Percentiles rank a stretch among this genome's conserved stretches.
Evolutionary conservation across 2,113 vertebrate genomes (phyloP).

Genomic region (Oostethus manadensis): DNA sequence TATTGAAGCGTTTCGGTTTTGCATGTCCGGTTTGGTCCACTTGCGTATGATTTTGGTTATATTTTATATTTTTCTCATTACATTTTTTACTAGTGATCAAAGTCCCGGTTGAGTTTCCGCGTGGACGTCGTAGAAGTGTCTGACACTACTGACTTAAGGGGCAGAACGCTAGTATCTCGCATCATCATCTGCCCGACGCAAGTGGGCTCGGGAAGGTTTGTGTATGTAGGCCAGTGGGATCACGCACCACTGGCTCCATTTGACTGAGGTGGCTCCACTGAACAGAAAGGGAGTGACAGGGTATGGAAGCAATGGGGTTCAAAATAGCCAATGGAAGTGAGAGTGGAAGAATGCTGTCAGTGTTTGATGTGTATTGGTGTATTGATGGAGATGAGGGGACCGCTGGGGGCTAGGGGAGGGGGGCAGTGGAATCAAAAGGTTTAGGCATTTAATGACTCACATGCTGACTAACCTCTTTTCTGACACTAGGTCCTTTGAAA

Average conservation of each 20-base stretch:
- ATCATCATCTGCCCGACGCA: constrained; percentile 7
- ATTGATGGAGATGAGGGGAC: not conserved
- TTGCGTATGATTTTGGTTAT: too few species aligned
- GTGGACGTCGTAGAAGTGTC: too few species aligned
- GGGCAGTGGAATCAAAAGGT: constrained; percentile 10
- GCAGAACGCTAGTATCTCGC: too few species aligned
- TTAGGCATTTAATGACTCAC: constrained; percentile 5
- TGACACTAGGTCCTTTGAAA: not conserved
- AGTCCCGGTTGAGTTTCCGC: too few species aligned
- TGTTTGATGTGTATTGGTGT: constrained; percentile 30
- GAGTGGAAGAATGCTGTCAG: constrained; percentile 9
- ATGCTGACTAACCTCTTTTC: constrained; percentile 7
- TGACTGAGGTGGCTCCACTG: constrained; percentile 22
- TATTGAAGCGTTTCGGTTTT: too few species aligned
- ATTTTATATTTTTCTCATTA: too few species aligned
- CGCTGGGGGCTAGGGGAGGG: not conserved
- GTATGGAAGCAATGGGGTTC: constrained; percentile 6
- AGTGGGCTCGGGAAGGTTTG: not conserved
- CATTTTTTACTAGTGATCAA: too few species aligned
- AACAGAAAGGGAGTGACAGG: constrained; percentile 3
- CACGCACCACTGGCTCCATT: constrained; percentile 47
- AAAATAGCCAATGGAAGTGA: constrained; percentile 25
- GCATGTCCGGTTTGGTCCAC: too few species aligned
- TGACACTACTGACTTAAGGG: too few species aligned
- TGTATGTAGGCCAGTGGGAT: constrained; percentile 63